Conservation (phyloP, 2,888 invertebrate genomes). For the Molorchus minor region DNA sequence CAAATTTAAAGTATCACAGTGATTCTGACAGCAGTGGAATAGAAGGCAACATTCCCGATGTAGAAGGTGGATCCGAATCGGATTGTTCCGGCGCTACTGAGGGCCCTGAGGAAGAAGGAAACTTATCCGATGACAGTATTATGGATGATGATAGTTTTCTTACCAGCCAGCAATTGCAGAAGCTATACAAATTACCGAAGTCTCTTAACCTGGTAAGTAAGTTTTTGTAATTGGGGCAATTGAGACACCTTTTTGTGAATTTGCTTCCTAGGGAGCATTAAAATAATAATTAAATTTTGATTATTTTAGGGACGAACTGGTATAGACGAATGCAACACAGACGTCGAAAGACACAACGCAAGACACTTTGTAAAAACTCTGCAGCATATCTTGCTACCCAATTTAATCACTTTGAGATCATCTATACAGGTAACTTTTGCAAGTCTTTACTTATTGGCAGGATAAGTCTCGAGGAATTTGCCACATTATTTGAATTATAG, state of each 20-base stretch:
- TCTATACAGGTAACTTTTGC: conserved; percentile 77
- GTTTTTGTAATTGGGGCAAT: conserved; percentile 35
- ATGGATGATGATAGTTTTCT: conserved; percentile 80
- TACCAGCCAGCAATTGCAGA: conserved; percentile 62
- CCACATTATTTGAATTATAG: neutral
- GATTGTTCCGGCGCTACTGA: conserved; percentile 70
- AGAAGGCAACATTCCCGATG: conserved; percentile 60
- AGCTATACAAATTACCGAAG: conserved; percentile 68
- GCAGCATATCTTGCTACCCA: conserved; percentile 78
- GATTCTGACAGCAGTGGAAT: conserved; percentile 70
- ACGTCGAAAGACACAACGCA: conserved; percentile 87
- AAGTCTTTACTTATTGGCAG: too few species aligned
- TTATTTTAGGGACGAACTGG: conserved; percentile 59
- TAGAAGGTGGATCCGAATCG: conserved; percentile 60
- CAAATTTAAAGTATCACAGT: conserved; percentile 69
- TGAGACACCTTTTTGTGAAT: conserved; percentile 43
- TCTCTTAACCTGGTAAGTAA: conserved; percentile 65
- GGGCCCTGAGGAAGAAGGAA: conserved; percentile 74
- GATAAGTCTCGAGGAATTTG: too few species aligned
- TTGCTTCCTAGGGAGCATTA: neutral
- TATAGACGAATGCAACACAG: conserved; percentile 75
- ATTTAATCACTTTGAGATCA: conserved; percentile 77
- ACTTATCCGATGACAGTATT: conserved; percentile 72
- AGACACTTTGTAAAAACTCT: conserved; percentile 83
- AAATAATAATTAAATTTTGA: too few species aligned